Evolutionary conservation across 2,113 vertebrate species (phyloP).

Genomic region (Lathamus discolor): DNA sequence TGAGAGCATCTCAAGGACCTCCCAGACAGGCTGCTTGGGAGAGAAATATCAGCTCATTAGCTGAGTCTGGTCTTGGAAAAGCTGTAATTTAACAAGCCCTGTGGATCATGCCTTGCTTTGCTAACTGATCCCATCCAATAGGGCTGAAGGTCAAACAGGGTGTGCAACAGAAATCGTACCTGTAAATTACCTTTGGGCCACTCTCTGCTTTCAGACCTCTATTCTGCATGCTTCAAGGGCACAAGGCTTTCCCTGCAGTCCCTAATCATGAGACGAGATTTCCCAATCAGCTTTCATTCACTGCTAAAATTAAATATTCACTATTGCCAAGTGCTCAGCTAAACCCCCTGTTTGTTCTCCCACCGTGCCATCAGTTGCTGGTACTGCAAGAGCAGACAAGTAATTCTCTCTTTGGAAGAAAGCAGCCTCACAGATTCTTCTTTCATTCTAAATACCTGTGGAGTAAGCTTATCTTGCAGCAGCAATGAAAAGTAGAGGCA

Average conservation of each 20-base stretch:
- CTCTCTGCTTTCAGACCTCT: not conserved
- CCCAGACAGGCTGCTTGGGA: not conserved
- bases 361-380: not conserved
- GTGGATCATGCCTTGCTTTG: not conserved
- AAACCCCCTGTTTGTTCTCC: not conserved
- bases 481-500: not conserved
- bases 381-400: not conserved
- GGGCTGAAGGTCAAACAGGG: not conserved
- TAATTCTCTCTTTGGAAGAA: not conserved
- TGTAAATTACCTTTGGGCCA: not conserved
- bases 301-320: not conserved
- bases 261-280: not conserved
- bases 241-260: not conserved
- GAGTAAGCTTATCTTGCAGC: not conserved
- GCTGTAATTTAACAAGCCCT: not conserved
- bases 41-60: not conserved
- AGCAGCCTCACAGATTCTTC: not conserved
- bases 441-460: not conserved
- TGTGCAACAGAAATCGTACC: accelerated
- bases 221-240: not conserved
- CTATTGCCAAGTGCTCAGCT: not conserved
- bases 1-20: not conserved
- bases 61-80: not conserved
- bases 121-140: not conserved
- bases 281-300: not conserved